A percentile compares a stretch with the other conserved stretches of the same genome.
phyloP scores from a whole-genome alignment of 2,888 invertebrate species.

The Lacanobia wlatinum region DNA sequence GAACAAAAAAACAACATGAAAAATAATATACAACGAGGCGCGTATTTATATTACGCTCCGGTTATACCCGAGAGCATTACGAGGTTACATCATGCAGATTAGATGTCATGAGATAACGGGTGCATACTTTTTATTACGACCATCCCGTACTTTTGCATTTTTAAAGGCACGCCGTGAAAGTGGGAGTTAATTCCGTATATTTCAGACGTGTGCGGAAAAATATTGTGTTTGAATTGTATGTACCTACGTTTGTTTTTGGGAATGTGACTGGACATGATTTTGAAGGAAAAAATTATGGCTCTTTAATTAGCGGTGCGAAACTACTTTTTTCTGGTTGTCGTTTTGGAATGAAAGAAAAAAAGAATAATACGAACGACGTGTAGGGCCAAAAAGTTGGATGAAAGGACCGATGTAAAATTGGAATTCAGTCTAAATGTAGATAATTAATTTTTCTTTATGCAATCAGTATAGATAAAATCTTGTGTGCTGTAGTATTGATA shows the following conservation, averaged over 20 bases:
- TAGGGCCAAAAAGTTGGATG: background rate
- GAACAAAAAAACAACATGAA: constrained; percentile 29
- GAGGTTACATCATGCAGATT: constrained; percentile 72
- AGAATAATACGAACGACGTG: no score
- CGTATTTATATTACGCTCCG: constrained; percentile 59
- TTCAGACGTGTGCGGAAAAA: constrained; percentile 21
- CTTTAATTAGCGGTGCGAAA: constrained; percentile 6
- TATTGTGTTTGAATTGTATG: constrained; percentile 4
- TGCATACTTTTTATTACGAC: constrained; percentile 69
- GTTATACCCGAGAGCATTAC: constrained; percentile 67
- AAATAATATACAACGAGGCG: constrained; percentile 42
- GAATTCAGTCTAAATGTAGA: background rate
- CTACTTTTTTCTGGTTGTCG: background rate
- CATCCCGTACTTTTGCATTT: constrained; percentile 60
- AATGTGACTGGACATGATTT: background rate
- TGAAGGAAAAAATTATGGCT: background rate
- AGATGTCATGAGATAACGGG: constrained; percentile 69
- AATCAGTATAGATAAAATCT: no score
- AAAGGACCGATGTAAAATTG: background rate
- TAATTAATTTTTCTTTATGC: no score
- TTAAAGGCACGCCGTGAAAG: constrained; percentile 57
- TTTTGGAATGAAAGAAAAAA: background rate
- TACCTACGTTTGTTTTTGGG: constrained; percentile 4
- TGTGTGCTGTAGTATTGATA: no score
- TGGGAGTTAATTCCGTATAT: constrained; percentile 59